A percentile compares a stretch with the other conserved stretches of the same genome.
These are phyloP conservation scores for Stenodera caucasica DNA, from an alignment of 2,888 invertebrate species.

Conservation along the genomic window DNA sequence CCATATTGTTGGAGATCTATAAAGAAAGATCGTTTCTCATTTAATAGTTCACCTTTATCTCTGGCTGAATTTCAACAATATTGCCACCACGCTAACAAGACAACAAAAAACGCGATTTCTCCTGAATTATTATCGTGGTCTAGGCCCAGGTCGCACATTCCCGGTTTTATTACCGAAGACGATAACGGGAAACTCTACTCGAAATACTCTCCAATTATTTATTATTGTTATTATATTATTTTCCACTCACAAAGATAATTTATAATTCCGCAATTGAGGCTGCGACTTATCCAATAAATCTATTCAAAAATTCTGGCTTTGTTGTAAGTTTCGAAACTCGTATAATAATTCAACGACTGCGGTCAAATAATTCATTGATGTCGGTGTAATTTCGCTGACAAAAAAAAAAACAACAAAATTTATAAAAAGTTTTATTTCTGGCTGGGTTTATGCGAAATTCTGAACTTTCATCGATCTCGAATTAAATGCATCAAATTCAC, in stretches of 20 bases:
- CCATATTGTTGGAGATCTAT: not conserved
- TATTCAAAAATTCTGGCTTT: too few relatives aligned
- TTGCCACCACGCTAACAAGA: slow-evolving; percentile 2
- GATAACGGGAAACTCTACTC: too few relatives aligned
- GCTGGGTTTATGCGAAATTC: not conserved
- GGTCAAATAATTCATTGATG: not conserved
- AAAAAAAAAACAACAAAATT: not conserved
- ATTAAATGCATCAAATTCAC: not conserved
- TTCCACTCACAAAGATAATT: too few relatives aligned
- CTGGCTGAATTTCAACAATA: slow-evolving; percentile 1
- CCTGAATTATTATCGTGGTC: not conserved
- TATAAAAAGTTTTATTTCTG: not conserved
- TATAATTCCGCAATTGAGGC: too few relatives aligned
- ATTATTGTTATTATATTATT: not conserved
- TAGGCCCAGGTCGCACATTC: not conserved
- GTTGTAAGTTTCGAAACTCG: not conserved
- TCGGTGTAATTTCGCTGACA: not conserved
- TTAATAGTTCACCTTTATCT: not conserved
- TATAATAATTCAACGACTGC: not conserved
- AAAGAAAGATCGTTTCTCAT: slow-evolving; percentile 1
- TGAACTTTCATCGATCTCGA: not conserved
- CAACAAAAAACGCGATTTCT: not conserved
- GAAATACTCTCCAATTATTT: not conserved
- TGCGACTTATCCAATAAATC: too few relatives aligned
- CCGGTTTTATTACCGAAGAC: not conserved